phyloP scores from a whole-genome alignment of 2,888 invertebrate species.

The Lutraria lutraria region DNA sequence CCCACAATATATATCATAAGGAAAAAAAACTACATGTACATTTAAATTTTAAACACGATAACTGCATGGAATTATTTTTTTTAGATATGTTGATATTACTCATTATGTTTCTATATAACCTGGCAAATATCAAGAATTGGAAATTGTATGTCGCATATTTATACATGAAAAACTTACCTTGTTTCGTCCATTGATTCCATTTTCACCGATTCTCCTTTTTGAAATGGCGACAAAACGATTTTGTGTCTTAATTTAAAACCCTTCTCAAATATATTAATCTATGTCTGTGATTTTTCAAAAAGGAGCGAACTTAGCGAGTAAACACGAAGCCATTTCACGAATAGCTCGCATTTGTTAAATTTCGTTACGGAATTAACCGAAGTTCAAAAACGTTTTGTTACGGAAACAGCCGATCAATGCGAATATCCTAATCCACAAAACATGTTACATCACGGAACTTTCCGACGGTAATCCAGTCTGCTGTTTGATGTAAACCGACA shows the following conservation, averaged over 20 bases:
- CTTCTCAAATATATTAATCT: not conserved
- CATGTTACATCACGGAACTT: conserved; percentile 69
- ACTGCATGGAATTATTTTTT: too few relatives aligned
- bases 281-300: not conserved
- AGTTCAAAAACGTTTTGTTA: conserved; percentile 18
- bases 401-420: conserved; percentile 43
- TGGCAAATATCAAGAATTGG: not conserved
- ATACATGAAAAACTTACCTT: conserved; percentile 22
- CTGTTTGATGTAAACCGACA: conserved; percentile 58
- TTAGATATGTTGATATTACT: too few relatives aligned
- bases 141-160: not conserved
- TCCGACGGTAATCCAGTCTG: conserved; percentile 62
- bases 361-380: conserved; percentile 46
- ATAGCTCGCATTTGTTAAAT: conserved; percentile 9
- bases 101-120: too few relatives aligned
- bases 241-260: not conserved
- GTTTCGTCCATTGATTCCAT: conserved; percentile 48
- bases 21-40: too few relatives aligned
- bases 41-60: too few relatives aligned
- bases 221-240: not conserved
- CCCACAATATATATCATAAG: too few relatives aligned
- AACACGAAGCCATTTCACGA: conserved; percentile 23
- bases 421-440: conserved; percentile 59
- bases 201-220: not conserved
- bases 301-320: not conserved